Percentiles rank a stretch among this genome's conserved stretches.
phyloP scores from a whole-genome alignment of 2,797 vertebrate species.

The Halcyon leucocephala region DNA sequence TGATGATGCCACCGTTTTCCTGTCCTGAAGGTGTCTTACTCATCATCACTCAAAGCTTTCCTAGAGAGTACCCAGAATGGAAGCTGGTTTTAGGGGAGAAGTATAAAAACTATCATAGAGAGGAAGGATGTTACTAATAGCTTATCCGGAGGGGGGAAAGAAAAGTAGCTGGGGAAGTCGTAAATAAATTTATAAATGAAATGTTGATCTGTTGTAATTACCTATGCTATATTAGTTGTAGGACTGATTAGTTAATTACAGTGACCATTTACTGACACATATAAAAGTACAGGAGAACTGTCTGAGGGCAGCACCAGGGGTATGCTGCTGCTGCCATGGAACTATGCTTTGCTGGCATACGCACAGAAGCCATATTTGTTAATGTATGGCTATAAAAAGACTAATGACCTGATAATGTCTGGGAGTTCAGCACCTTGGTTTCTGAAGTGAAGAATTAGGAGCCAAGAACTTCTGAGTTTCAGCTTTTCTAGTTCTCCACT shows the following conservation, averaged over 20 bases:
- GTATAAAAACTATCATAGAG: neutral
- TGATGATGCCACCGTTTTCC: no score
- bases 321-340: neutral
- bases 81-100: neutral
- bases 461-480: neutral
- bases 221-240: neutral
- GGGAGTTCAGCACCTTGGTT: neutral
- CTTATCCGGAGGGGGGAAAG: neutral
- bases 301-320: neutral
- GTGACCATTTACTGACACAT: neutral
- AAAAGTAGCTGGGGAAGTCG: neutral
- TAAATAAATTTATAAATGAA: neutral
- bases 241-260: neutral
- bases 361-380: constrained; percentile 40
- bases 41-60: neutral
- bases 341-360: constrained; percentile 17
- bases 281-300: neutral
- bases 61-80: neutral
- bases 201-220: neutral
- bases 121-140: neutral
- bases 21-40: neutral
- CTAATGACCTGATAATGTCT: neutral
- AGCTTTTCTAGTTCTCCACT: neutral
- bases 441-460: constrained; percentile 25
- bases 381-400: neutral